Evolutionary conservation across 2,888 invertebrate species (phyloP).

Genomic region (Caenorhabditis uteleia): DNA sequence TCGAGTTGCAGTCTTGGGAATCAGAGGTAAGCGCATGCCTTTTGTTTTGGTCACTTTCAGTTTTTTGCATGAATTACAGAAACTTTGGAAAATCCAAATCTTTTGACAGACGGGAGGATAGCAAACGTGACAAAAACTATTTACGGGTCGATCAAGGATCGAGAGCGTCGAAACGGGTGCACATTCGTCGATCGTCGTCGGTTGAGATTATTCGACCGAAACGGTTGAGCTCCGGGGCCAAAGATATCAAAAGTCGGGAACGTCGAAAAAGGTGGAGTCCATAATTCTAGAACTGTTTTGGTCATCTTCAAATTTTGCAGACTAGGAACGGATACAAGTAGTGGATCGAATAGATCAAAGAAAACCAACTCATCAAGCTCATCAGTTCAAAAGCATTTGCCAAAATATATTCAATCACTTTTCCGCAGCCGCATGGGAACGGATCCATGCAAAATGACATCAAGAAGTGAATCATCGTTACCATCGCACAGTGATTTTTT

Average conservation of each 20-base stretch:
- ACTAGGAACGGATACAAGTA: slow-evolving; percentile 67
- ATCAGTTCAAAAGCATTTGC: slow-evolving; percentile 65
- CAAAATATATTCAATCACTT: slow-evolving; percentile 67
- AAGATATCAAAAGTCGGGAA: slow-evolving; percentile 64
- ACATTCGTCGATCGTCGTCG: slow-evolving; percentile 66
- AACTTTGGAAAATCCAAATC: slow-evolving; percentile 65
- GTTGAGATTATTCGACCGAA: slow-evolving; percentile 68
- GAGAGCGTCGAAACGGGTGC: slow-evolving; percentile 63
- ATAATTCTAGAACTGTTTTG: neutral
- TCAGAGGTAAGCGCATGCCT: slow-evolving; percentile 31
- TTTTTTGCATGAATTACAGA: slow-evolving; percentile 41
- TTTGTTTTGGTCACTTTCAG: slow-evolving; percentile 2
- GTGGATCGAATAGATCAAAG: slow-evolving; percentile 67
- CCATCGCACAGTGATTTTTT: slow-evolving; percentile 38
- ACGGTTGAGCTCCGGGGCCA: slow-evolving; percentile 66
- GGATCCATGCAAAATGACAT: slow-evolving; percentile 67
- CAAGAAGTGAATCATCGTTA: slow-evolving; percentile 48
- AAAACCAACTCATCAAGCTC: slow-evolving; percentile 66
- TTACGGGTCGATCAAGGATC: slow-evolving; percentile 65
- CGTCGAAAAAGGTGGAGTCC: slow-evolving; percentile 57
- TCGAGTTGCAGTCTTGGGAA: slow-evolving; percentile 62
- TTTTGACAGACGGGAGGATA: slow-evolving; percentile 60
- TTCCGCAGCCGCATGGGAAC: slow-evolving; percentile 69
- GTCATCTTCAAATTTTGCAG: slow-evolving; percentile 27
- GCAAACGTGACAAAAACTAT: slow-evolving; percentile 57